Evolutionary conservation across 2,888 invertebrate genomes (phyloP), one percentile per base, ranked within the genome.

Genomic region (Cantharis nigra): DNA sequence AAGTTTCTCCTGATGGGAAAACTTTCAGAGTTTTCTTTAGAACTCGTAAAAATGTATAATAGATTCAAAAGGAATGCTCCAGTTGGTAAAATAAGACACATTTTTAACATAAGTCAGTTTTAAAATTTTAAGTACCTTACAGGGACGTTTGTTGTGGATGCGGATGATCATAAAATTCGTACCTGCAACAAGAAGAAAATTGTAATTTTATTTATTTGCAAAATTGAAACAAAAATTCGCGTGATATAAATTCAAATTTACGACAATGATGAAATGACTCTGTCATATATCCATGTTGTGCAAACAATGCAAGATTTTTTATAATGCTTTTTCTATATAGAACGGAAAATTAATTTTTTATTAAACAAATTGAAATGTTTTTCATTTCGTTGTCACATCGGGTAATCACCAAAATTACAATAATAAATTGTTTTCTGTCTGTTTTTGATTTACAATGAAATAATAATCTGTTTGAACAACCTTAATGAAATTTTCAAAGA

Each of bases 1-100:
- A 72, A 77, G 77, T 74, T 76, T 70, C 33, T 64, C 74, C 65
- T 71, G 78, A 78, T 78, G 72, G 78, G 74, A 72, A 78, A 78
- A 78, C 72, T 78, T 78, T 75, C 72, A 62, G 74, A 78, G 64
- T 78, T 78, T 75, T 67, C 71, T 72, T 70, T 71, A 64, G 49
- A 75, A 74, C 74, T 71, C 71, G 78, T 78, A 75, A 77, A 78
- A 78, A 71, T 76, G 76, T 63, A 72, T 67, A 69, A 76, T 70
- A 33, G 26, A 65, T 72, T 65, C 70, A 72, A 72, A 62, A 71
- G 33, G 30, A 26, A 67, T 70, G 28, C 26, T 11, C 13, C 13
- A 67, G 65, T 23, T 26, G 65, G n/a, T n/a, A 23, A 67, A 26
- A 67, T 26, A 67, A 67, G 13, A 67, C 13, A 26, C 20, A n/a